Evolutionary conservation across 2,113 vertebrate species (phyloP).

Genomic region (Ovibos moschatus): DNA sequence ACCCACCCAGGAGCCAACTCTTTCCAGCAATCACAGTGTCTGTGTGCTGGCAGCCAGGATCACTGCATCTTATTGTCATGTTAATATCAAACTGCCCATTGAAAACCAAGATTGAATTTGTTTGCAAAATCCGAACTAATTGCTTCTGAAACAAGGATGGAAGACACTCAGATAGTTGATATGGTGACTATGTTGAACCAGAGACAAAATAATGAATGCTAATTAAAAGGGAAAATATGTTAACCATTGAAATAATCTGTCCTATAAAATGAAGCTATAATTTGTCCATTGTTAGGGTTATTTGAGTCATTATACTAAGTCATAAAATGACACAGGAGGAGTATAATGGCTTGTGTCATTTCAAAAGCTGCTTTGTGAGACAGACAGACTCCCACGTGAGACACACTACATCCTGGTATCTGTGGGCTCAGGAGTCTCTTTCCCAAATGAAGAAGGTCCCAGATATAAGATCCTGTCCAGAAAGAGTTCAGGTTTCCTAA

Average conservation of each 20-base stretch:
- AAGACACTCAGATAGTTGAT: constrained; percentile 28
- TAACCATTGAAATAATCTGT: constrained; percentile 67
- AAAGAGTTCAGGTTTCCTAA: neutral
- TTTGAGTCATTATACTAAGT: constrained; percentile 53
- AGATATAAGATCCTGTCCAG: neutral
- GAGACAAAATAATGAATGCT: constrained; percentile 62
- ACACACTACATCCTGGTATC: neutral
- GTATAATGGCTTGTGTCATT: constrained; percentile 44
- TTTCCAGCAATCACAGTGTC: neutral
- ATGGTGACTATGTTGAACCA: constrained; percentile 58
- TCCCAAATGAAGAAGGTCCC: neutral
- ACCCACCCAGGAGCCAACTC: neutral
- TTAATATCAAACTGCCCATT: constrained; percentile 50
- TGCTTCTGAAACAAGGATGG: constrained; percentile 54
- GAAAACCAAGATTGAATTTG: constrained; percentile 57
- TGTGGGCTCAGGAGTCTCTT: neutral
- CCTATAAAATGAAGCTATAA: constrained; percentile 53
- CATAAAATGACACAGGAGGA: constrained; percentile 53
- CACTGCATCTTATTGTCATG: constrained; percentile 29
- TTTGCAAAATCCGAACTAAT: constrained; percentile 61
- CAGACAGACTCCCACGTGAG: neutral
- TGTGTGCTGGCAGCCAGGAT: neutral
- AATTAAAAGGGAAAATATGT: constrained; percentile 67
- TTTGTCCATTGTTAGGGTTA: constrained; percentile 57
- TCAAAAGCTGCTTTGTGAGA: constrained; percentile 7